Percentiles rank a stretch among this genome's conserved stretches.
Evolutionary conservation across 2,113 vertebrate species (phyloP).

Genomic region (Tupaia chinensis): DNA sequence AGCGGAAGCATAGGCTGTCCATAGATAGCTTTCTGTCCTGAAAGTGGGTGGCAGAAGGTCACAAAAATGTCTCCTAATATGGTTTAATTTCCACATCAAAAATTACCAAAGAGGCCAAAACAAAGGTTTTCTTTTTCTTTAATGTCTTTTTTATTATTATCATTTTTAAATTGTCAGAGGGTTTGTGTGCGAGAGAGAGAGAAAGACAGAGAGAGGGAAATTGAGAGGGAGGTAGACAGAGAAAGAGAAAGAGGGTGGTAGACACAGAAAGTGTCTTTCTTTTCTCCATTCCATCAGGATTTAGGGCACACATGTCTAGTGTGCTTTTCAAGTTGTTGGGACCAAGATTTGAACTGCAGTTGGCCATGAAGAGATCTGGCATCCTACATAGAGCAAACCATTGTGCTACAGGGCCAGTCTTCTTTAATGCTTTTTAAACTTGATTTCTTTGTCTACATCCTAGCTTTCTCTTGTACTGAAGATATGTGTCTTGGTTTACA

Average conservation of each 20-base stretch:
- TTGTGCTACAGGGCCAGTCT: background rate
- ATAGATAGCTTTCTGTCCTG: background rate
- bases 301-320: too few relatives aligned
- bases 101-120: conserved; percentile 16
- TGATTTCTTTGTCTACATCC: background rate
- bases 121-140: background rate
- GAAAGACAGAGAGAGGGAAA: too few relatives aligned
- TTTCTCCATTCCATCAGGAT: too few relatives aligned
- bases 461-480: background rate
- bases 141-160: background rate
- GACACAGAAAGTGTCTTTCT: too few relatives aligned
- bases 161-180: too few relatives aligned
- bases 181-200: too few relatives aligned
- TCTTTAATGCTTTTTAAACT: background rate
- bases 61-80: background rate
- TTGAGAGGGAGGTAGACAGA: too few relatives aligned
- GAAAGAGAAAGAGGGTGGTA: too few relatives aligned
- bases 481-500: background rate
- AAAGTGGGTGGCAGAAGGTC: background rate
- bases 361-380: too few relatives aligned
- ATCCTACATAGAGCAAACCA: too few relatives aligned
- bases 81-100: background rate
- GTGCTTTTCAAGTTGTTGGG: too few relatives aligned
- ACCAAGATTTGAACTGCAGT: too few relatives aligned
- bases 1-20: background rate